A percentile compares a stretch with the other conserved stretches of the same genome.
These are phyloP conservation scores for Hoplodrina ambigua DNA, from an alignment of 2,888 invertebrate species.

Conservation along the genomic window DNA sequence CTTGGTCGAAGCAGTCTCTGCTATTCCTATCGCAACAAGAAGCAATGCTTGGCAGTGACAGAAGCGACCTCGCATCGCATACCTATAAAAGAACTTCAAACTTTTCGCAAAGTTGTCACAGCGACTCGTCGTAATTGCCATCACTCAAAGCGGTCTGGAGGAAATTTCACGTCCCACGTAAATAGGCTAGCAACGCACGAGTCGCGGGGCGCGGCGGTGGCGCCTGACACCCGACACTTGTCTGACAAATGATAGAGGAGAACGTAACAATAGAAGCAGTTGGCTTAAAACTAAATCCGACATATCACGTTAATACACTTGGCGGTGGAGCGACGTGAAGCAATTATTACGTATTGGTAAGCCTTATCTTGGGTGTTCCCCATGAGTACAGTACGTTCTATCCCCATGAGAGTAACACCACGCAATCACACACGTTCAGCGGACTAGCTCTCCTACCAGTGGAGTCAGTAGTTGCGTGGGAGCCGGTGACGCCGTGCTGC, in stretches of 20 bases:
- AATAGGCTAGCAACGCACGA: constrained; percentile 17
- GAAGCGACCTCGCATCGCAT: neutral
- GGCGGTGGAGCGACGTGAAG: constrained; percentile 19
- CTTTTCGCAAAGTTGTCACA: constrained; percentile 36
- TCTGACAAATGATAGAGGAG: constrained; percentile 29
- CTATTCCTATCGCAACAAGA: neutral
- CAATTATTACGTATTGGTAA: constrained; percentile 10
- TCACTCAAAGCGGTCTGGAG: constrained; percentile 25
- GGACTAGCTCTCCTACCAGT: too few species aligned
- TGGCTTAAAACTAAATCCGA: constrained; percentile 41
- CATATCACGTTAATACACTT: constrained; percentile 21
- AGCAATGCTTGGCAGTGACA: neutral
- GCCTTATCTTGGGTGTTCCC: neutral
- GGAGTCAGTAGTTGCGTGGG: too few species aligned
- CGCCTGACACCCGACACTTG: constrained; percentile 19
- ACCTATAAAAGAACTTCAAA: constrained; percentile 39
- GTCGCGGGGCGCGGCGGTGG: constrained; percentile 3
- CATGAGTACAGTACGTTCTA: neutral
- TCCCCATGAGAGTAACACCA: too few species aligned
- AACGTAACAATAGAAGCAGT: constrained; percentile 30
- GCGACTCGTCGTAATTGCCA: constrained; percentile 32
- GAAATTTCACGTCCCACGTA: constrained; percentile 14
- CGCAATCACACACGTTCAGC: too few species aligned
- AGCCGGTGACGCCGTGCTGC: too few species aligned
- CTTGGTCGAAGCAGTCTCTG: neutral